Evolutionary conservation across 2,113 vertebrate genomes (phyloP).

Genomic region (Microcebus griseorufus): DNA sequence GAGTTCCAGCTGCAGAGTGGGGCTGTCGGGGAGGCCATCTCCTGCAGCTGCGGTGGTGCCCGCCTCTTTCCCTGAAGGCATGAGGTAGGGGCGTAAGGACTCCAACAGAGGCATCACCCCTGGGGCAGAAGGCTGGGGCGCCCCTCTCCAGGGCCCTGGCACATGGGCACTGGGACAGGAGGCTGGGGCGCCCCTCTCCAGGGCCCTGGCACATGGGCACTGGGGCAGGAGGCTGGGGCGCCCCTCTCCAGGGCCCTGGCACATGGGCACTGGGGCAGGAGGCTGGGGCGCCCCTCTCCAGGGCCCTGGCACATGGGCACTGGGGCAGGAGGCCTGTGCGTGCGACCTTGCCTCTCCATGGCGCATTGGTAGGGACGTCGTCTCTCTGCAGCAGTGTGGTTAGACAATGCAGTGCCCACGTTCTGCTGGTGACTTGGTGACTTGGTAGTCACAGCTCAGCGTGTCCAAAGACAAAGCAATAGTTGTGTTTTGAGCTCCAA

Average conservation of each 20-base stretch:
- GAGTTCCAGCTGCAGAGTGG: neutral
- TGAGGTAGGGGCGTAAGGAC: neutral
- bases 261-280: neutral
- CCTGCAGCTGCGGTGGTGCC: neutral
- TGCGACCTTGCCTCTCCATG: neutral
- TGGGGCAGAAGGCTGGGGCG: too few relatives aligned
- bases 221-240: too few relatives aligned
- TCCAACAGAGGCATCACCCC: neutral
- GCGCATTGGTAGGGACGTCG: neutral
- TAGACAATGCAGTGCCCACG: neutral
- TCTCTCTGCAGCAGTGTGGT: neutral
- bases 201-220: too few relatives aligned
- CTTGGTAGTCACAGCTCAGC: neutral
- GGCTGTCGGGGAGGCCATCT: rapidly evolving
- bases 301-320: neutral
- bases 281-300: neutral
- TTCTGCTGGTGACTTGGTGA: neutral
- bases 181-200: too few relatives aligned
- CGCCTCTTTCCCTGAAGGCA: neutral
- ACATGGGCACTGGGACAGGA: too few relatives aligned
- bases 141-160: too few relatives aligned
- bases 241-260: neutral
- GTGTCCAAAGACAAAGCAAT: neutral
- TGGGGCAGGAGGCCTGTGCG: neutral
- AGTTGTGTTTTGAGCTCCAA: neutral